Evolutionary conservation across 1,140 invertebrate genomes (phyloP), one percentile per base, ranked within the genome.

Genomic region (Formica selysi): DNA sequence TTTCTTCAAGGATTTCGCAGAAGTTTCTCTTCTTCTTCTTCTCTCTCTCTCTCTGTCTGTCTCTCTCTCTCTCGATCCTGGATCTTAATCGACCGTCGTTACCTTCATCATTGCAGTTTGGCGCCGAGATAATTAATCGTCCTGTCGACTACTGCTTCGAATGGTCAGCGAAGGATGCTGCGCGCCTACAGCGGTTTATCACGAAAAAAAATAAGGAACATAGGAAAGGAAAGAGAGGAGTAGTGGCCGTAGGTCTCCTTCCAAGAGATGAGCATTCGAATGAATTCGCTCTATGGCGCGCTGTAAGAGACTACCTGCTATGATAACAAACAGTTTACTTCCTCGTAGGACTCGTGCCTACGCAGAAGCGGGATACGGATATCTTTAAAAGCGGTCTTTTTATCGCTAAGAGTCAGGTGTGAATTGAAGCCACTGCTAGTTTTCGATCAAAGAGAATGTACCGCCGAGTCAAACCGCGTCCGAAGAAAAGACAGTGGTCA

Each of bases 321-420:
- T 73, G 92, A 92, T 91, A 92, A 92, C 89, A 80, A 92, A 92
- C 89, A 84, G 71, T 87, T 71, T 41, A 62, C 68, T 83, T 87
- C 76, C 62, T 70, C 61, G 64, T 62, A 62, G 29, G 51, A 54
- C 73, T 87, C 59, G 68, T 78, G 62, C 29, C 44, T 48, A 62
- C 67, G 68, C 26, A 68, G 67, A 85, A 57, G 54, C n/a, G 78
- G 88, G 76, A 91, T 91, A 92, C 91, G 85, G 83, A 90, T 93
- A 93, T 93, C 92, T 92, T 91, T 91, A 90, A 76, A 92, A 71
- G 78, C 48, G 59, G 81, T 62, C 16, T 51, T 86, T 93, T 93
- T 93, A 93, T 94, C 93, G 87, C 68, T 73, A 57, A 86, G 86
- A 91, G 89, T 91, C 91, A 92, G 91, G 93, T 93, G 92, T 93